A percentile compares a stretch with the other conserved stretches of the same genome.
phyloP scores from a whole-genome alignment of 2,888 invertebrate genomes.

The Apoda limacodes region DNA sequence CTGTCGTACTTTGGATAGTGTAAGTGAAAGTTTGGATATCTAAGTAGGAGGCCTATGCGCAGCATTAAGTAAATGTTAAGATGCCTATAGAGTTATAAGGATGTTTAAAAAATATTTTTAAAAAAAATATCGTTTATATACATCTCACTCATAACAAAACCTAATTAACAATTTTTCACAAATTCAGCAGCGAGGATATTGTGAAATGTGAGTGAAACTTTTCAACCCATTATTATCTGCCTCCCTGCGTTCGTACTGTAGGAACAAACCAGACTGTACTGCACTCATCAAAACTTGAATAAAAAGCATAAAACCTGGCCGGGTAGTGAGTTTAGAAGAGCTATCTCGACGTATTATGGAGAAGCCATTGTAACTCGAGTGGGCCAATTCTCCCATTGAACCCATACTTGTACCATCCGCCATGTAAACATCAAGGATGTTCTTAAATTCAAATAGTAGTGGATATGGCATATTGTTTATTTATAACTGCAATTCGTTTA shows the following conservation, averaged over 20 bases:
- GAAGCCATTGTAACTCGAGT: constrained; percentile 48
- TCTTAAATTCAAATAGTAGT: constrained; percentile 10
- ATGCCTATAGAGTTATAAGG: too few relatives aligned
- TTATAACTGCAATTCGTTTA: too few relatives aligned
- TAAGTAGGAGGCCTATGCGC: too few relatives aligned
- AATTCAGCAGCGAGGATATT: too few relatives aligned
- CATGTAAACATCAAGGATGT: constrained; percentile 48
- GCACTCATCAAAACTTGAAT: neutral
- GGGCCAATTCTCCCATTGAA: constrained; percentile 65
- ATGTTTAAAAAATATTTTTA: too few relatives aligned
- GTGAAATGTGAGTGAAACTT: too few relatives aligned
- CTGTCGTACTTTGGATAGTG: too few relatives aligned
- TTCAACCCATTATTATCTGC: constrained; percentile 10
- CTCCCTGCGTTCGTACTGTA: constrained; percentile 9
- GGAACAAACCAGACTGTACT: constrained; percentile 2
- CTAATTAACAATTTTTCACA: too few relatives aligned
- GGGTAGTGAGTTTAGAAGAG: constrained; percentile 28
- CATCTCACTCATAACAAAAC: too few relatives aligned
- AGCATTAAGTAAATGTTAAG: too few relatives aligned
- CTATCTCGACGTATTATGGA: constrained; percentile 37
- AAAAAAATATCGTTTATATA: too few relatives aligned
- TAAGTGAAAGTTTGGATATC: too few relatives aligned
- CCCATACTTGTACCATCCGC: constrained; percentile 50
- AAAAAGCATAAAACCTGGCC: constrained; percentile 26
- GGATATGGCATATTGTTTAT: constrained; percentile 41